phyloP scores from a whole-genome alignment of 2,113 vertebrate species.

The Excalfactoria chinensis region DNA sequence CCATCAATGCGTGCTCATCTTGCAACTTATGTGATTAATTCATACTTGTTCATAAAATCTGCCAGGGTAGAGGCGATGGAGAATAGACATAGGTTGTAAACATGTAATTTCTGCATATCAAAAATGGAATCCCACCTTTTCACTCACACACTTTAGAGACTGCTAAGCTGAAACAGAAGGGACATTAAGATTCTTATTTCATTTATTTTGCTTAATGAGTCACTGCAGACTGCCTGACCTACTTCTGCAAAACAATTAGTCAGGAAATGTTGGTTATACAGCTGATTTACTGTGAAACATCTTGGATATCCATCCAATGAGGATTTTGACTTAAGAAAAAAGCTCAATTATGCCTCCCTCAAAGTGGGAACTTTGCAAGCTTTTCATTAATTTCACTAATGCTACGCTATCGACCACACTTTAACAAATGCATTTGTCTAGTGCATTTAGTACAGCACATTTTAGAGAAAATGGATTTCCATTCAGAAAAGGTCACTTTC shows the following conservation, averaged over 20 bases:
- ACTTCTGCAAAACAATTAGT: conserved; percentile 35
- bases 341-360: not conserved
- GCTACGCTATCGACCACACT: not conserved
- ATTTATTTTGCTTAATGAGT: conserved; percentile 58
- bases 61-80: not conserved
- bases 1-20: not conserved
- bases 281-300: conserved; percentile 38
- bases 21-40: not conserved
- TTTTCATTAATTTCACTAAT: not conserved
- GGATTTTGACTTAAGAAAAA: not conserved
- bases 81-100: not conserved
- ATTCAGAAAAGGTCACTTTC: not conserved
- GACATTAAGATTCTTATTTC: conserved; percentile 50
- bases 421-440: not conserved
- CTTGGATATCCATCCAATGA: not conserved
- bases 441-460: not conserved
- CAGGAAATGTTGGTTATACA: conserved; percentile 43
- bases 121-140: not conserved
- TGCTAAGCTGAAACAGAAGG: conserved; percentile 28
- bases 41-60: not conserved
- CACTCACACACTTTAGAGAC: not conserved
- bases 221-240: conserved; percentile 44
- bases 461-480: not conserved
- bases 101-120: not conserved
- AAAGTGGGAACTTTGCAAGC: not conserved